Percentiles rank a stretch among this genome's conserved stretches.
Conservation (phyloP, 2,888 invertebrate species). For the Hirtodrosophila confusa region DNA sequence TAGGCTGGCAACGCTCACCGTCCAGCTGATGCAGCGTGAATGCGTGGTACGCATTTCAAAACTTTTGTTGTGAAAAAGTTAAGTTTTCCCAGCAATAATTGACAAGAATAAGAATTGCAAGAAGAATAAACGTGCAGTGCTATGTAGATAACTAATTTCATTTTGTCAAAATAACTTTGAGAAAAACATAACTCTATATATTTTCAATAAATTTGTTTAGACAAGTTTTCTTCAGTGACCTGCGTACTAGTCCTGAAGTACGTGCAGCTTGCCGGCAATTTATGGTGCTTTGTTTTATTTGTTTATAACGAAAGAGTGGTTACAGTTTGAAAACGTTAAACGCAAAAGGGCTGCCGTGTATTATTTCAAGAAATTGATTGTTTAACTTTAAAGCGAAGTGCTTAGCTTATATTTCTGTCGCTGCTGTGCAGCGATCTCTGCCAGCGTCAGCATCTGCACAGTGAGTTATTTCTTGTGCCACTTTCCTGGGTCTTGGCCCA, state of each 20-base stretch:
- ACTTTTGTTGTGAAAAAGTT: background rate
- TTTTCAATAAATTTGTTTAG: no score
- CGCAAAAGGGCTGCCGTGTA: background rate
- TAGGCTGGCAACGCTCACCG: conserved; percentile 14
- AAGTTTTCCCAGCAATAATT: background rate
- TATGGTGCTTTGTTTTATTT: conserved; percentile 12
- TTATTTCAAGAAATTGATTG: background rate
- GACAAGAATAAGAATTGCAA: background rate
- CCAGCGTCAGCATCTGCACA: conserved; percentile 29
- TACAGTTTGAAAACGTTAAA: background rate
- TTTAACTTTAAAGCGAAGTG: background rate
- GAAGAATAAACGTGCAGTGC: background rate
- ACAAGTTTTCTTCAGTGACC: background rate
- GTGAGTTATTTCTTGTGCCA: conserved; percentile 7
- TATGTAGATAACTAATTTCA: background rate
- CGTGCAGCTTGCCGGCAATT: conserved; percentile 35
- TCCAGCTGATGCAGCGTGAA: conserved; percentile 28
- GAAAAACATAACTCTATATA: no score
- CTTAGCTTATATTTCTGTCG: background rate
- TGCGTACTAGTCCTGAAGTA: conserved; percentile 27
- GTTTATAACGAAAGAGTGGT: conserved; percentile 24
- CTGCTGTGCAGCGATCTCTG: conserved; percentile 4
- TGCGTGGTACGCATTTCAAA: conserved; percentile 19
- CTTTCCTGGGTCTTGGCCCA: conserved; percentile 18
- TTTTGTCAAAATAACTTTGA: background rate